Base-by-base conservation (phyloP, 2,797 vertebrate species). In the Nannoperca australis region DNA sequence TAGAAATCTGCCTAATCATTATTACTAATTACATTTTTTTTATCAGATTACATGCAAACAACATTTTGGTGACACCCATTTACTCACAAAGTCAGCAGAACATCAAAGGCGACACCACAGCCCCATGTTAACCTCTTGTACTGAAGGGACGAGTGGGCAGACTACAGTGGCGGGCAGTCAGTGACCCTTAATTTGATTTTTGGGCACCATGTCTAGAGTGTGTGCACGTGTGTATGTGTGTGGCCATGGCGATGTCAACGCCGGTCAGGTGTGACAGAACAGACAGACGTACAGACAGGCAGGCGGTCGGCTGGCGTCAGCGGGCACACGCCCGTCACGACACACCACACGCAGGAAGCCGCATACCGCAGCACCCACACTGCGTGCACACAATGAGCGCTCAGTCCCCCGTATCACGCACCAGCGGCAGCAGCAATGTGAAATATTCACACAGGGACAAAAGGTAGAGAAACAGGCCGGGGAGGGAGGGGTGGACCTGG, bases 361-460 rank as follows among this genome's bases (percentile, higher is more conserved):
- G 82, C 95, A 96, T 95, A 94, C 94, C 94, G 68, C 83, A 85
- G 92, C 90, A 78, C 95, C 95, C 94, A 95, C 94, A 94, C 93
- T 63, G 89, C 70, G n/a, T 51, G 70, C 83, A 78, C 91, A 96
- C 95, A 95, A 96, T 92, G 95, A 90, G 38, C 20, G 84, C 95
- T 96, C 94, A 96, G 95, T 95, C 83, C 86, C 76, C 78, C 38
- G 79, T 91, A 95, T 93, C 94, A 96, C 88, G 94, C 95, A 95
- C 94, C 95, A 94, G 89, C 86, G 85, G 93, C 94, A 93, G 83
- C 93, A 95, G 93, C 93, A 95, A 95, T 96, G 94, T 91, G 86
- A 95, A 96, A 92, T 93, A 96, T 96, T 96, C 93, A 92, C 90
- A 91, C 92, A 76, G 90, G 90, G 92, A 95, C 92, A 93, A 91